phyloP scores from a whole-genome alignment of 2,888 invertebrate genomes.

The Lacanobia wlatinum region DNA sequence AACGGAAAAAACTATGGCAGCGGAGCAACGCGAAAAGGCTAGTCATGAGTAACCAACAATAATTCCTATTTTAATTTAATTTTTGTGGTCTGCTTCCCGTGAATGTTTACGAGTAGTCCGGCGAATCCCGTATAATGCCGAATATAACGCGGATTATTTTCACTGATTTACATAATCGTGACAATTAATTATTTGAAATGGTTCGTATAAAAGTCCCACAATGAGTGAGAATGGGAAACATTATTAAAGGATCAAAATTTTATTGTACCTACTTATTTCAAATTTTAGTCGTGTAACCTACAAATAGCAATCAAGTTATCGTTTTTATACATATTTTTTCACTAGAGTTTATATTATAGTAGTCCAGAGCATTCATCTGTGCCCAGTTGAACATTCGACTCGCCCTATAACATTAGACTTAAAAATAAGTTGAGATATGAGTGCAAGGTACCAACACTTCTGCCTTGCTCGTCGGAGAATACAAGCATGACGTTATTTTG shows the following conservation, averaged over 20 bases:
- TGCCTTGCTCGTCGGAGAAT: too few relatives aligned
- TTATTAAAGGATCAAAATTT: neutral
- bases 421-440: too few relatives aligned
- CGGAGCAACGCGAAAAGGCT: too few relatives aligned
- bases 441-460: neutral
- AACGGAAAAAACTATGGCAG: neutral
- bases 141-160: conserved; percentile 42
- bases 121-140: conserved; percentile 51
- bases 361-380: too few relatives aligned
- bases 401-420: too few relatives aligned
- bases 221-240: conserved; percentile 11
- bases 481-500: too few relatives aligned
- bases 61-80: conserved; percentile 34
- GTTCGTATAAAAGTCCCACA: neutral
- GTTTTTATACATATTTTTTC: neutral
- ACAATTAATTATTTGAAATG: conserved; percentile 42
- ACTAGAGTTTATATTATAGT: neutral
- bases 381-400: too few relatives aligned
- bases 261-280: neutral
- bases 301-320: neutral
- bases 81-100: conserved; percentile 29
- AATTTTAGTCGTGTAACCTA: neutral
- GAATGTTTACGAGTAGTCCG: conserved; percentile 59
- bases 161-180: conserved; percentile 56
- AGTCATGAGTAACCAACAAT: conserved; percentile 42